Percentiles rank a stretch among this genome's conserved stretches.
Evolutionary conservation across 2,797 vertebrate genomes (phyloP).

Genomic region (Cossypha heuglini): DNA sequence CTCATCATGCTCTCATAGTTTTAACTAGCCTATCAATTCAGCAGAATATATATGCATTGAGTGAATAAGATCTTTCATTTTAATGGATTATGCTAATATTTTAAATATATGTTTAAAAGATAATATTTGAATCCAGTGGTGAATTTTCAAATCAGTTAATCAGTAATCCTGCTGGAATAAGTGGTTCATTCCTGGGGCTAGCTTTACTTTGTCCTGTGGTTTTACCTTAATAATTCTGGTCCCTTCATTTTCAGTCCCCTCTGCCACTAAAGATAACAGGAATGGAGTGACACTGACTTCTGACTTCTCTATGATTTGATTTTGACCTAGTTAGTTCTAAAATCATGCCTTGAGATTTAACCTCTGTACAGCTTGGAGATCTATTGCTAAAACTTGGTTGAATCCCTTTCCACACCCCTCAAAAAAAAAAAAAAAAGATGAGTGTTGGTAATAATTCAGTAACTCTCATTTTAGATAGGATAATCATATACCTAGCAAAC

Average conservation of each 20-base stretch:
- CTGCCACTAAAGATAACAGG: not conserved
- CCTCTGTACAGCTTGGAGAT: not conserved
- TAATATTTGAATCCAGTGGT: not conserved
- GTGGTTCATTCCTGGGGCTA: not conserved
- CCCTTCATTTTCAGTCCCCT: not conserved
- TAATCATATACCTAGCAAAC: not conserved
- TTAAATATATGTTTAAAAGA: not conserved
- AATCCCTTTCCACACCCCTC: not conserved
- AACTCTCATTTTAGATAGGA: not conserved
- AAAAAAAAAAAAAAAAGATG: not conserved
- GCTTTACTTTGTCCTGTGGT: not conserved
- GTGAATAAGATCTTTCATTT: not conserved
- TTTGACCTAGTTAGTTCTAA: not conserved
- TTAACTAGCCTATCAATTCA: not conserved
- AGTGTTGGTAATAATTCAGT: not conserved
- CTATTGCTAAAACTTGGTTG: not conserved
- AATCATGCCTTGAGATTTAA: not conserved
- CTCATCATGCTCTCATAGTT: not conserved
- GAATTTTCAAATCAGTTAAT: not conserved
- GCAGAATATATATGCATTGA: not conserved
- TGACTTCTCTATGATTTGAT: not conserved
- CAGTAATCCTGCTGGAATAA: not conserved
- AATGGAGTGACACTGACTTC: not conserved
- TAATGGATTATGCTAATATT: not conserved
- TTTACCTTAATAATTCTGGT: not conserved